phyloP scores from a whole-genome alignment of 2,113 vertebrate species.

The Eurypyga helias region DNA sequence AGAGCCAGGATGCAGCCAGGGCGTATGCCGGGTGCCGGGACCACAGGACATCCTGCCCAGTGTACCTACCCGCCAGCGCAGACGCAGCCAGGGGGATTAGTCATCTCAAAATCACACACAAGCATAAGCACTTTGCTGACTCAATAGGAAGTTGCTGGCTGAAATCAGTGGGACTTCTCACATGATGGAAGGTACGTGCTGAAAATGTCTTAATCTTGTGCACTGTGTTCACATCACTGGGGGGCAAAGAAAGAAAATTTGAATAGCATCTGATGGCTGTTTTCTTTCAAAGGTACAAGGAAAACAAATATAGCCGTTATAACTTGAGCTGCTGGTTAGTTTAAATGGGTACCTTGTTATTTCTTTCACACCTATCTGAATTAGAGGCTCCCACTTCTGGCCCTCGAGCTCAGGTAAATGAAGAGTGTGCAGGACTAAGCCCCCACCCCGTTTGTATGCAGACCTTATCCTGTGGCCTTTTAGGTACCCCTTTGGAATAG shows the following conservation, averaged over 20 bases:
- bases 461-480: neutral
- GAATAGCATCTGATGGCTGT: neutral
- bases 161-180: constrained; percentile 23
- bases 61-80: neutral
- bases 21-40: neutral
- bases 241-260: neutral
- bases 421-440: neutral
- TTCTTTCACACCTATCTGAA: neutral
- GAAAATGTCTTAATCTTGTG: neutral
- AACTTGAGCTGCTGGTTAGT: neutral
- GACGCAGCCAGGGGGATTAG: neutral
- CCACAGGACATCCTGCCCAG: neutral
- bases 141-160: constrained; percentile 38
- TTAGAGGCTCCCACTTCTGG: neutral
- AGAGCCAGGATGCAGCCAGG: neutral
- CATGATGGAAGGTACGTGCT: neutral
- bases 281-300: neutral
- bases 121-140: constrained; percentile 9
- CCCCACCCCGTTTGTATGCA: neutral
- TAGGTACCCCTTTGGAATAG: neutral
- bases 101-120: neutral
- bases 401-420: neutral
- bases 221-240: neutral
- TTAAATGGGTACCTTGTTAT: neutral
- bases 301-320: neutral